These are phyloP conservation scores for Caenorhabditis macrosperma DNA, from an alignment of 2,888 invertebrate species.

Conservation along the genomic window DNA sequence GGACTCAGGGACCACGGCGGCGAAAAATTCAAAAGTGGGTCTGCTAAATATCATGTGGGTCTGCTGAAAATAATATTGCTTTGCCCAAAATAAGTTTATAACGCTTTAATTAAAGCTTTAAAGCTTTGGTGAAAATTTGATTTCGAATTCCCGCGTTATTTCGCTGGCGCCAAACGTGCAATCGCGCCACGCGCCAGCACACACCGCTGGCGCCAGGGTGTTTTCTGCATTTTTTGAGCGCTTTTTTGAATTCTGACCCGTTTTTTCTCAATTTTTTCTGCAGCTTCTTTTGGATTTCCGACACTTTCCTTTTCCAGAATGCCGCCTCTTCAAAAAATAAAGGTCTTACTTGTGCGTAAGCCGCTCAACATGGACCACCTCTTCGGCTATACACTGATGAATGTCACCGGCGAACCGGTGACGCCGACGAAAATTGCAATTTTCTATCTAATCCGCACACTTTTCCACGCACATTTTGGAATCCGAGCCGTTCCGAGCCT, in stretches of 20 bases:
- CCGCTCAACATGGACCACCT: conserved; percentile 45
- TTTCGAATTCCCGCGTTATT: background rate
- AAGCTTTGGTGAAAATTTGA: no score
- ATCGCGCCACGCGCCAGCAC: background rate
- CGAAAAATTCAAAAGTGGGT: no score
- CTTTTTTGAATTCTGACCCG: background rate
- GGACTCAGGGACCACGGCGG: no score
- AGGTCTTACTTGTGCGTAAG: background rate
- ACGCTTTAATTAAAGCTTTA: no score
- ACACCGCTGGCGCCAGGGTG: background rate
- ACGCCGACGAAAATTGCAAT: conserved; percentile 56
- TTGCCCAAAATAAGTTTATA: no score
- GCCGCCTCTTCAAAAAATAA: background rate
- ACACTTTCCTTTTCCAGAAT: background rate
- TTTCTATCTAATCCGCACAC: conserved; percentile 36
- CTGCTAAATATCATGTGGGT: no score
- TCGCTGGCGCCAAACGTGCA: background rate
- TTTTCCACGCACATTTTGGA: conserved; percentile 46
- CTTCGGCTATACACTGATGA: conserved; percentile 39
- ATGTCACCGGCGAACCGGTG: conserved; percentile 52
- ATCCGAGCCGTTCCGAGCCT: conserved; percentile 28
- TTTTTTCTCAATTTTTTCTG: background rate
- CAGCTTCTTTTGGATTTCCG: background rate
- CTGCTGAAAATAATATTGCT: no score
- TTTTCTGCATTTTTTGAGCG: background rate